phyloP scores from a whole-genome alignment of 1,140 invertebrate species.

The Ceratina japonica region DNA sequence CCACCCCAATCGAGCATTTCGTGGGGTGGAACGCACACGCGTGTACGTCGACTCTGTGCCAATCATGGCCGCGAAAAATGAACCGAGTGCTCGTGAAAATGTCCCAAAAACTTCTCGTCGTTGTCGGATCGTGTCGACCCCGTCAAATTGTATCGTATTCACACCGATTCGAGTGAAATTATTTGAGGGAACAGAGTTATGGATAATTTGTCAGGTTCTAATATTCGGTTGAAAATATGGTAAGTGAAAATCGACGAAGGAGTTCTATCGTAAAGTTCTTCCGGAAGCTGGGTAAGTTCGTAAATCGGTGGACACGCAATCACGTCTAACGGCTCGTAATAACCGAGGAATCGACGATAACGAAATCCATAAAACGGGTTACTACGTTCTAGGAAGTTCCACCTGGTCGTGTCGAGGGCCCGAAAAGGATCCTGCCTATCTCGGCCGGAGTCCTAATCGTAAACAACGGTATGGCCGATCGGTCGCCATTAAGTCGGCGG shows the following conservation, averaged over 20 bases:
- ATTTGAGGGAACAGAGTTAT: not conserved
- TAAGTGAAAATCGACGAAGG: not conserved
- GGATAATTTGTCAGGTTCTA: no score
- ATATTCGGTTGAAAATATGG: no score
- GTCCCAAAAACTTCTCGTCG: slow-evolving; percentile 37
- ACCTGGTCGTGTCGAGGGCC: slow-evolving; percentile 4
- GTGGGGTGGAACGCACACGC: slow-evolving; percentile 53
- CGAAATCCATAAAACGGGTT: slow-evolving; percentile 51
- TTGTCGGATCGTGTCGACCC: not conserved
- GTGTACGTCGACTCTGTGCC: slow-evolving; percentile 54
- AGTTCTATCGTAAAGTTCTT: not conserved
- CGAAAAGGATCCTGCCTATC: slow-evolving; percentile 4
- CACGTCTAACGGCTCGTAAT: slow-evolving; percentile 35
- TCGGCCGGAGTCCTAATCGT: slow-evolving; percentile 35
- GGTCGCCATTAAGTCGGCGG: slow-evolving; percentile 39
- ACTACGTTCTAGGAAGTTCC: slow-evolving; percentile 31
- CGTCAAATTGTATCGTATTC: no score
- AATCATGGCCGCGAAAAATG: slow-evolving; percentile 55
- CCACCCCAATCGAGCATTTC: slow-evolving; percentile 25
- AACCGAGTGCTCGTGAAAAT: slow-evolving; percentile 25
- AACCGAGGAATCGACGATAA: slow-evolving; percentile 42
- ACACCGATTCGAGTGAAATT: no score
- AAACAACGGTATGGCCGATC: slow-evolving; percentile 45
- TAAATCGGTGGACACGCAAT: slow-evolving; percentile 38
- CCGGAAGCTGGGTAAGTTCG: not conserved